Base-by-base conservation (phyloP, 2,113 vertebrate species). In the Centropristis striata region DNA sequence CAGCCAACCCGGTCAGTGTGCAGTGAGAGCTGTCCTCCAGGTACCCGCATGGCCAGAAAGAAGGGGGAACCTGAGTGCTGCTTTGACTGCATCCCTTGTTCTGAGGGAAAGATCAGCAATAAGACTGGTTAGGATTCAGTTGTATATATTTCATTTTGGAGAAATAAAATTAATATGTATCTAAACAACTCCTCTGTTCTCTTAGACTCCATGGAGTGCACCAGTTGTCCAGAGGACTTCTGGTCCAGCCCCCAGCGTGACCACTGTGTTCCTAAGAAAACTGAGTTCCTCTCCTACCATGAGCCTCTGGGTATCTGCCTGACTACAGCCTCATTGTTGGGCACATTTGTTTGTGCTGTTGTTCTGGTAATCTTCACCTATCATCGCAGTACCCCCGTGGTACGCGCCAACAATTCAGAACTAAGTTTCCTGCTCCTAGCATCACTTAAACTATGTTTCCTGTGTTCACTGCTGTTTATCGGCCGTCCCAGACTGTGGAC, bases 371-470 rank as follows among this genome's bases (percentile, higher is more conserved):
- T 32, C 32, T 32, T 32, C 32, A 32, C 32, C 32, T 32, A 32
- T 32, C 32, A 32, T 32, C 32, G 32, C 32, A 32, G 32, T 32
- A 32, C 32, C 3, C 91, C 94, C 0, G 72, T 95, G 5, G 92
- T 95, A 2, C 89, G 88, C 1, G 90, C 93, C 28, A 95, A 94
- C 51, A 95, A 95, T 39, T 92, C 93, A 25, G 93, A 95, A 70
- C 86, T 94, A n/a, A 94, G 93, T 57, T 95, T 94, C 39, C 70
- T 88, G 27, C 67, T 93, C 15, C 78, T 94, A n/a, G 12, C 92
- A 13, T 93, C 93, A 16, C 88, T 95, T 1, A 94, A 90, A 50
- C 67, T 94, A 4, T 95, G 92, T 55, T 95, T 95, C 75, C 71
- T 95, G 44, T 95, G 93, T 69, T 93, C 93, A 2, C 67, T 95